phyloP scores from a whole-genome alignment of 2,888 invertebrate species.

The Xestoiulus laeticollis region DNA sequence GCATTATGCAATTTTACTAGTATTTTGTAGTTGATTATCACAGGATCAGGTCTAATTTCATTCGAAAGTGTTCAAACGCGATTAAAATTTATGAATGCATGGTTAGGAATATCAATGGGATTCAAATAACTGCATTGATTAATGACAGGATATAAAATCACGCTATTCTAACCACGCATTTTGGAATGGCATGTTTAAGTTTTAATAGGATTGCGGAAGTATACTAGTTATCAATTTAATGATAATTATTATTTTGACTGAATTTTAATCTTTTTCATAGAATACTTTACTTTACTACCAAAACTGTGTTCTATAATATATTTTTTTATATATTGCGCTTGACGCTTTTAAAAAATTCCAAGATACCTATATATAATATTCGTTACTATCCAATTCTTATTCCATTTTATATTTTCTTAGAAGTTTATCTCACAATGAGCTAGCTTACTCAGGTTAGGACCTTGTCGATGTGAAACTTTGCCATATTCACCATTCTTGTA shows the following conservation, averaged over 20 bases:
- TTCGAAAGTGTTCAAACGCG: conserved; percentile 7
- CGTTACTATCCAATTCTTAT: too few relatives aligned
- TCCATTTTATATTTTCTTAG: too few relatives aligned
- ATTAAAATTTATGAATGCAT: neutral
- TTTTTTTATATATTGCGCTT: too few relatives aligned
- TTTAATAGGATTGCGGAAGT: neutral
- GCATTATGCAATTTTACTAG: neutral
- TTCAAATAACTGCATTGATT: neutral
- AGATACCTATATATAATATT: too few relatives aligned
- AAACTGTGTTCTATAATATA: too few relatives aligned
- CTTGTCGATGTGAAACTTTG: neutral
- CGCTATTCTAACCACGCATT: neutral
- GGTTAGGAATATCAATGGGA: neutral
- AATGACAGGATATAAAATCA: neutral
- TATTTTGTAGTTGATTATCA: neutral
- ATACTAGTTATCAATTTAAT: neutral
- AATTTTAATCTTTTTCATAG: neutral
- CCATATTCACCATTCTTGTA: neutral
- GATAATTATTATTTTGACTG: neutral
- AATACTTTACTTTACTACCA: too few relatives aligned
- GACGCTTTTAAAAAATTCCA: too few relatives aligned
- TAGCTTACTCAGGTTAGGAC: too few relatives aligned
- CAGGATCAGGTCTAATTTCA: neutral
- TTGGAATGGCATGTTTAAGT: neutral
- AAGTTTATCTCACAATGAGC: too few relatives aligned